Percentiles rank a stretch among this genome's conserved stretches.
These are phyloP conservation scores for Caligus rogercresseyi DNA, from an alignment of 1,140 invertebrate genomes.

Conservation along the genomic window DNA sequence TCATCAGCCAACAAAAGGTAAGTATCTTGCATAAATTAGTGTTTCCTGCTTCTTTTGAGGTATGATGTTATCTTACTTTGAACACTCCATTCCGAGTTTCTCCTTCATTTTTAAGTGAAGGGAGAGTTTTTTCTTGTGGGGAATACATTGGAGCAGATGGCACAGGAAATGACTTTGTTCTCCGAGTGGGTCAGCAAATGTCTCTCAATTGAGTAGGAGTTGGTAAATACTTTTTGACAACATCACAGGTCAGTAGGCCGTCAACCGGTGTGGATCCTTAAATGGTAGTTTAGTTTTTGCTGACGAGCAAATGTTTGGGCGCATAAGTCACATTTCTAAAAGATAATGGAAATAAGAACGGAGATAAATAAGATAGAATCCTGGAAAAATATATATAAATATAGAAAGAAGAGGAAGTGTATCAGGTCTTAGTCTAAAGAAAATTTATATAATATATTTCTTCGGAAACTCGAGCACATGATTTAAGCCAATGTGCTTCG, in stretches of 20 bases:
- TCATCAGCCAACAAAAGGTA: too few species aligned
- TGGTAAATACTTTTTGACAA: constrained; percentile 9
- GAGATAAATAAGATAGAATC: too few species aligned
- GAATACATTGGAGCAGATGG: neutral
- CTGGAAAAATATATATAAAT: too few species aligned
- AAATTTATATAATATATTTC: constrained; percentile 27
- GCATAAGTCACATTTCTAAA: constrained; percentile 22
- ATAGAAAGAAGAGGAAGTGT: too few species aligned
- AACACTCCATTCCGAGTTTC: neutral
- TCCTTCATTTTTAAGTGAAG: constrained; percentile 3
- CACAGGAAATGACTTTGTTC: neutral
- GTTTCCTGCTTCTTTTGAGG: too few species aligned
- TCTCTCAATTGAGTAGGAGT: neutral
- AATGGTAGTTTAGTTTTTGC: constrained; percentile 27
- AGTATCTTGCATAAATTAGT: too few species aligned
- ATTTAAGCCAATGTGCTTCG: too few species aligned
- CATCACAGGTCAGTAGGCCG: constrained; percentile 25
- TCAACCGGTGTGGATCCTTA: constrained; percentile 27
- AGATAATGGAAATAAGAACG: too few species aligned
- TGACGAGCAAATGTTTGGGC: constrained; percentile 1
- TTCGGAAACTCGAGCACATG: too few species aligned
- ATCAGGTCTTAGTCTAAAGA: constrained; percentile 35
- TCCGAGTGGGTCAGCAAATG: neutral
- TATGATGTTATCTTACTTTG: too few species aligned
- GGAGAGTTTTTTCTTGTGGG: neutral